Base-by-base conservation (phyloP, 2,888 invertebrate species). In the Morpho achilles region DNA sequence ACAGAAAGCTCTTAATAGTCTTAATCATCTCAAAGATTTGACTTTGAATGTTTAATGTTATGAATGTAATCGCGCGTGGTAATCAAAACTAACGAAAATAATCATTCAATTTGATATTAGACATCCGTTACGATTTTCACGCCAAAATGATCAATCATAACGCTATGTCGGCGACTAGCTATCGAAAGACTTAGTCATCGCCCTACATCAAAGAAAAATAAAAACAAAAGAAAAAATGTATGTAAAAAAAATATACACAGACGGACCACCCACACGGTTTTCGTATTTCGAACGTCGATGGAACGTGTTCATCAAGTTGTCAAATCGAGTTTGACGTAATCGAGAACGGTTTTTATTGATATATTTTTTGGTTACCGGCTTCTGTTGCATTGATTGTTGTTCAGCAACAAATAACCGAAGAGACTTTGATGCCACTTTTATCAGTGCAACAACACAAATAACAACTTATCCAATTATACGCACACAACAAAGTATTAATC, bases 291-390 rank as follows among this genome's bases (percentile, higher is more conserved):
- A 82, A 82, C 74, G 77, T 84, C 80, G 82, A 80, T 77, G 67
- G 77, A 82, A 79, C 86, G 84, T 88, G 88, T 87, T 88, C 89
- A 87, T 88, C 88, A 86, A 87, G 78, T 84, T 88, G 87, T 87
- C 88, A 87, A 88, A 89, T 88, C 79, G 82, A 79, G 75, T 87
- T 86, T 85, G 89, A 89, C 89, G 82, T 87, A 87, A 87, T 87
- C 84, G 82, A 80, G 80, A 83, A 82, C 76, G 76, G 71, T 75
- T 79, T 83, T 82, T 82, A 82, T 81, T 69, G 65, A 60, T 60
- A 64, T 64, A 70, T 69, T 69, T 68, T 61, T 47, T 22, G 64
- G 65, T 56, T 68, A 66, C 67, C 68, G 72, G 78, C 77, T 78
- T 75, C 79, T 75, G 78, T 75, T 70, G 67, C 62, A 65, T 63